A percentile compares a stretch with the other conserved stretches of the same genome.
phyloP scores from a whole-genome alignment of 2,888 invertebrate species.

The Tethea ocularis region DNA sequence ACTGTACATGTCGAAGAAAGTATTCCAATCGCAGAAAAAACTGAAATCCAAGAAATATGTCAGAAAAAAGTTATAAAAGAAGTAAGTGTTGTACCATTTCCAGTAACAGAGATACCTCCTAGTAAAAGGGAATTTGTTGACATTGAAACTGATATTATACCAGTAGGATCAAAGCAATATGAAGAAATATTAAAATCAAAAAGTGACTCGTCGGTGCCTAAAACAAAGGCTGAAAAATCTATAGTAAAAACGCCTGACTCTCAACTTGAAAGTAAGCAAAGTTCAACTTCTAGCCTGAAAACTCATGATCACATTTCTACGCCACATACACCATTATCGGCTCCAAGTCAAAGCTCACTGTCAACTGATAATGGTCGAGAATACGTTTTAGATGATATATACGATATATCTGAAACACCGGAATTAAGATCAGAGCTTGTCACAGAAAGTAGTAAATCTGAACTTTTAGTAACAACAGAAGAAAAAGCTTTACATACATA shows the following conservation, averaged over 20 bases:
- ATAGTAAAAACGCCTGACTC: conserved; percentile 70
- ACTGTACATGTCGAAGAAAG: conserved; percentile 48
- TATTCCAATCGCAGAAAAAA: conserved; percentile 32
- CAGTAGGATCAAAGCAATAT: conserved; percentile 70
- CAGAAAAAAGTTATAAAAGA: conserved; percentile 63
- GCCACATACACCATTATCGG: conserved; percentile 85
- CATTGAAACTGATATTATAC: conserved; percentile 72
- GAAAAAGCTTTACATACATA: conserved; percentile 81
- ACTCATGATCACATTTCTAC: conserved; percentile 80
- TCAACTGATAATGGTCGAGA: conserved; percentile 86
- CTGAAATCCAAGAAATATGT: conserved; percentile 60
- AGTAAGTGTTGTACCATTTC: conserved; percentile 75
- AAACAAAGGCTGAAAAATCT: conserved; percentile 73
- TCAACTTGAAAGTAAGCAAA: conserved; percentile 80
- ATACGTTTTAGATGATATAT: conserved; percentile 85
- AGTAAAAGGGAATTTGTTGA: conserved; percentile 82
- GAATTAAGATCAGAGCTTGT: conserved; percentile 80
- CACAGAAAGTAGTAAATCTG: conserved; percentile 79
- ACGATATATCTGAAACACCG: conserved; percentile 83
- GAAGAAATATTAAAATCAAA: conserved; percentile 80
- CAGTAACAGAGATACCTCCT: conserved; percentile 66
- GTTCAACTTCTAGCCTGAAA: conserved; percentile 84
- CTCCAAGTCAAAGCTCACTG: conserved; percentile 86
- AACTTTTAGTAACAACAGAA: conserved; percentile 84
- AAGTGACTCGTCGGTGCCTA: conserved; percentile 79